Evolutionary conservation across 2,113 vertebrate species (phyloP), one percentile per base, ranked within the genome.

Genomic region (Rhegmatorhina hoffmannsi): DNA sequence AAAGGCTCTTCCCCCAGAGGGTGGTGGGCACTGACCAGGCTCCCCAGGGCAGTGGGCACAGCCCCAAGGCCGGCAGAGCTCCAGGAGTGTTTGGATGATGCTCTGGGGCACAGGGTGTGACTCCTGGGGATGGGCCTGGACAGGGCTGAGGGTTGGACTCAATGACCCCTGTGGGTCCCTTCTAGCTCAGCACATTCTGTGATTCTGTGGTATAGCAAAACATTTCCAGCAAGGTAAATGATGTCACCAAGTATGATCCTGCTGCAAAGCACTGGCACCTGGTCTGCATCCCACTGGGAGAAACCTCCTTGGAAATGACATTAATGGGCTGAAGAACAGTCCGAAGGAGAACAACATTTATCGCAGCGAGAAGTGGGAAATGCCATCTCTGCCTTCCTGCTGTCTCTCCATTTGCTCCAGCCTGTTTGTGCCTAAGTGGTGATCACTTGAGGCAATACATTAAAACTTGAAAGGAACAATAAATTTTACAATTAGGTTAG

Each of bases 401-500:
- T 97, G 97, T 94, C 97, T 68, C 75, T 85, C 90, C 93, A 90
- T 93, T 96, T 95, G 81, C 90, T 91, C 47, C 66, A 94, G 96
- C 87, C 91, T 94, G 96, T 84, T 64, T 84, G 76, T 93, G 93
- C 74, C 95, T 93, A 88, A 96, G 94, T 87, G 94, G 47, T 43
- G 95, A 95, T 81, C 93, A 92, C 96, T 97, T 36, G 91, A 97
- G 96, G 97, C 96, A 59, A 75, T 94, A 78, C 95, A 95, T 97
- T 97, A 96, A 87, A 92, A 49, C 92, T 94, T 96, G 96, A 96
- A 97, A 96, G 93, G 90, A 97, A 90, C 97, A 92, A 97, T 96
- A 94, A 96, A 90, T 96, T 97, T 97, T 91, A 94, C 96, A 97
- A 98, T 98, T 96, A 97, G 94, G 46, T 92, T 97, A 97, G 87